Percentiles rank a stretch among this genome's conserved stretches.
Conservation (phyloP, 2,113 vertebrate genomes). For the Pangasianodon hypophthalmus region DNA sequence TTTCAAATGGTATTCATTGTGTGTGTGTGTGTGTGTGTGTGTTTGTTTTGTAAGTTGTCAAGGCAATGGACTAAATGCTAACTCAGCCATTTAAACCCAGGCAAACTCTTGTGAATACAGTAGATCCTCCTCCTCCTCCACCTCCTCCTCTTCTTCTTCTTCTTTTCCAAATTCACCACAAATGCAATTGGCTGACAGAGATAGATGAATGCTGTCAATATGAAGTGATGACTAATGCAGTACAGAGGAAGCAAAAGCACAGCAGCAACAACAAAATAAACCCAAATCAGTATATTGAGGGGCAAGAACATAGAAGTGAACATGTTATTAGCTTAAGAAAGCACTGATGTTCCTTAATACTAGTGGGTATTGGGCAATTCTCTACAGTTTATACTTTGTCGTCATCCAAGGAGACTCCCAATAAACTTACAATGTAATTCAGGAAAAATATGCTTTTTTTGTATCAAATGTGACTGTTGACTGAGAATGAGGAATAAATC, state of each 20-base stretch:
- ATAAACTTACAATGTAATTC: background rate
- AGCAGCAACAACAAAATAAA: background rate
- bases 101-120: background rate
- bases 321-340: background rate
- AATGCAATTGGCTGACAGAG: constrained; percentile 1
- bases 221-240: background rate
- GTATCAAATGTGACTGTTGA: background rate
- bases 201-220: constrained; percentile 16
- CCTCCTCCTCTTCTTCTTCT: background rate
- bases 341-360: background rate
- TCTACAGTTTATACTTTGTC: background rate
- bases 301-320: background rate
- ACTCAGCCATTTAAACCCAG: background rate
- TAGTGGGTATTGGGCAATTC: background rate
- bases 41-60: constrained; percentile 18
- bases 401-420: background rate
- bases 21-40: background rate
- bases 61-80: background rate
- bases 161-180: background rate
- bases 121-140: background rate
- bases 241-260: background rate
- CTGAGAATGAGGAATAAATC: background rate
- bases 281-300: background rate
- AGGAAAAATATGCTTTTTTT: too few species aligned
- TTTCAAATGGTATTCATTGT: background rate